Percentiles rank a stretch among this genome's conserved stretches.
These are phyloP conservation scores for Hydropotes inermis DNA, from an alignment of 2,113 vertebrate species.

Conservation along the genomic window DNA sequence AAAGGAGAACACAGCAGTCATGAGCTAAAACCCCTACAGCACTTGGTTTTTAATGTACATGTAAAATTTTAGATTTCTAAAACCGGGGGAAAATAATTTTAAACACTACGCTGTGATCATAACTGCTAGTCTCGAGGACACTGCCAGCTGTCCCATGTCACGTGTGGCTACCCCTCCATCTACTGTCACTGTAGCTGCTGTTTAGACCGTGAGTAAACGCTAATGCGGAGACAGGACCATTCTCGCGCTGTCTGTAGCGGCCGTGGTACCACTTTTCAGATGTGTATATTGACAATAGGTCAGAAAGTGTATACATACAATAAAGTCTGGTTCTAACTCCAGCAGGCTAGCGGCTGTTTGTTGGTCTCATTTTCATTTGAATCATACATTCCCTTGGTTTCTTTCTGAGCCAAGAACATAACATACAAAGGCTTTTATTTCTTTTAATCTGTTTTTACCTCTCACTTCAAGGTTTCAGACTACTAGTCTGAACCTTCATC, in stretches of 20 bases:
- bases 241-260: slow-evolving; percentile 84
- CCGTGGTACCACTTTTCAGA: slow-evolving; percentile 82
- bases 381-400: background rate
- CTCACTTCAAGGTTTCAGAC: background rate
- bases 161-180: slow-evolving; percentile 87
- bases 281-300: slow-evolving; percentile 89
- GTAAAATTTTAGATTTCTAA: slow-evolving; percentile 85
- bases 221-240: slow-evolving; percentile 79
- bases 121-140: slow-evolving; percentile 85
- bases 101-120: slow-evolving; percentile 74
- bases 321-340: slow-evolving; percentile 86
- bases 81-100: slow-evolving; percentile 76
- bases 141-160: slow-evolving; percentile 88
- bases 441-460: background rate
- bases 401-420: background rate
- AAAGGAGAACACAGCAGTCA: background rate
- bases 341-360: background rate
- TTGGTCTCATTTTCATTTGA: background rate
- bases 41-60: slow-evolving; percentile 37
- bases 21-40: slow-evolving; percentile 14
- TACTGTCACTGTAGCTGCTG: slow-evolving; percentile 88
- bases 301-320: slow-evolving; percentile 84
- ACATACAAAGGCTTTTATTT: slow-evolving; percentile 56
- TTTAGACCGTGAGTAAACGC: slow-evolving; percentile 81
- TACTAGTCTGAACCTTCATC: background rate